These are phyloP conservation scores for Meriones psammophilus DNA, from an alignment of 2,797 vertebrate genomes.

Conservation along the genomic window DNA sequence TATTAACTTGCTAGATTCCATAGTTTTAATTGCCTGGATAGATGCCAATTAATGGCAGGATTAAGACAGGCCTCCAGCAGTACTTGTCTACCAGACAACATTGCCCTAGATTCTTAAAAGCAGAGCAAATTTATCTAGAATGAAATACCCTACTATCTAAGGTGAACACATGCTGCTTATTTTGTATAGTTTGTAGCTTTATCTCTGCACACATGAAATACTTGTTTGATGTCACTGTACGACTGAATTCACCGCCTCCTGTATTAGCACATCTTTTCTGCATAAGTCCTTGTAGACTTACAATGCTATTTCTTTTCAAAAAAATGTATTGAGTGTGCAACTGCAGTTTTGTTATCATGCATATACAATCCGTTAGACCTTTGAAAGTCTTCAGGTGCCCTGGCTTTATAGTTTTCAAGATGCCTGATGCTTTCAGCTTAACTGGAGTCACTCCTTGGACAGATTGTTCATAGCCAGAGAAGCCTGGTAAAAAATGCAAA, in stretches of 20 bases:
- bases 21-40: conserved; percentile 6
- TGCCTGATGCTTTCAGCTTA: conserved; percentile 5
- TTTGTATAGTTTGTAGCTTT: conserved; percentile 55
- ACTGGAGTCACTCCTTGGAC: conserved; percentile 6
- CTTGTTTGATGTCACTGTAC: conserved; percentile 3
- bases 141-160: conserved; percentile 7
- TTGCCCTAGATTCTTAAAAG: conserved; percentile 27
- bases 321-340: not conserved
- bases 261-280: conserved; percentile 56
- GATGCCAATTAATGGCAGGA: not conserved
- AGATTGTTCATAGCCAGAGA: not conserved
- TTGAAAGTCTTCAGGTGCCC: conserved; percentile 27
- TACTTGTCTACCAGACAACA: not conserved
- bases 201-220: conserved; percentile 52
- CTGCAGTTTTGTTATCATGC: conserved; percentile 45
- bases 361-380: conserved; percentile 41
- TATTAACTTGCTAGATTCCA: not conserved
- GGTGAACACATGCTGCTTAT: conserved; percentile 63
- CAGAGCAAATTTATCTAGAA: conserved; percentile 23
- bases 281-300: conserved; percentile 23
- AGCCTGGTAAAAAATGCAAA: conserved; percentile 65
- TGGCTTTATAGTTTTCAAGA: conserved; percentile 49
- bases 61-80: not conserved
- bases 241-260: not conserved
- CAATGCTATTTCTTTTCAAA: conserved; percentile 7